These are phyloP conservation scores for Suillia variegata DNA, from an alignment of 2,888 invertebrate species.

Conservation along the genomic window DNA sequence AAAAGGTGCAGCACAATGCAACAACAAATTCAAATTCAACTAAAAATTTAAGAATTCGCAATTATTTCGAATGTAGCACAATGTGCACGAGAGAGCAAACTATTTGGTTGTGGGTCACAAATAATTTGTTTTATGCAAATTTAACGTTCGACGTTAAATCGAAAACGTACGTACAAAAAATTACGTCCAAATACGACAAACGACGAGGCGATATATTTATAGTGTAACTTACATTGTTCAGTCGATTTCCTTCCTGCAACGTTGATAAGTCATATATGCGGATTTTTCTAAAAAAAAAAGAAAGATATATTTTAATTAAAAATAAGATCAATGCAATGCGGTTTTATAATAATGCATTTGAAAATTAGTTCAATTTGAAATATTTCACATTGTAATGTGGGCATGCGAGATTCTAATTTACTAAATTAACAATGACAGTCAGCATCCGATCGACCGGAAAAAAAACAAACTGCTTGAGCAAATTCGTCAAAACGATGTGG, in stretches of 20 bases:
- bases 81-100: neutral
- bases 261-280: constrained; percentile 12
- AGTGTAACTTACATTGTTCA: constrained; percentile 25
- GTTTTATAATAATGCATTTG: neutral
- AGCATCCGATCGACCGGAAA: no score
- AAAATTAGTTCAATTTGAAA: no score
- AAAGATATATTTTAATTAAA: neutral
- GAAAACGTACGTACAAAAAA: neutral
- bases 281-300: constrained; percentile 19
- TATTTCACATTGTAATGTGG: no score
- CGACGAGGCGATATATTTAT: neutral
- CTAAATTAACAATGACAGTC: no score
- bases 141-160: neutral
- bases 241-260: constrained; percentile 20
- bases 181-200: neutral
- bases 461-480: no score
- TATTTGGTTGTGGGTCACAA: neutral
- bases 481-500: no score
- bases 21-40: neutral
- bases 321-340: neutral
- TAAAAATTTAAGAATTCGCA: neutral
- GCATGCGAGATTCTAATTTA: no score
- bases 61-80: neutral
- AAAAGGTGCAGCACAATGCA: constrained; percentile 5
- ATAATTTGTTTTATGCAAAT: neutral